Conservation (phyloP, 2,113 vertebrate genomes). For the Pycnonotus jocosus region DNA sequence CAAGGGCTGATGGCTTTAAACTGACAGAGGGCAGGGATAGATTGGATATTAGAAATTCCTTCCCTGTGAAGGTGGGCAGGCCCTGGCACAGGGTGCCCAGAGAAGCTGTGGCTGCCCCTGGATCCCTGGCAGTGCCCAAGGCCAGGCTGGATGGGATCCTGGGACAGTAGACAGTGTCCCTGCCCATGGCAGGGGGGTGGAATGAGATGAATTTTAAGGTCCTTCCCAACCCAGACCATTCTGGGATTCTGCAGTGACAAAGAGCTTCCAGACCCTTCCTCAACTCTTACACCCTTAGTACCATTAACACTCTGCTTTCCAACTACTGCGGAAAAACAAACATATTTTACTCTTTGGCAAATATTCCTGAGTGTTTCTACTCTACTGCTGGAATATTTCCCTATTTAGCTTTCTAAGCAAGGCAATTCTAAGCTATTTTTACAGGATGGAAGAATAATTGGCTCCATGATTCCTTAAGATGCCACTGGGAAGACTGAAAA, state of each 20-base stretch:
- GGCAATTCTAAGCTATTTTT: background rate
- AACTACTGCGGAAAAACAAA: background rate
- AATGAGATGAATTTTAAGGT: background rate
- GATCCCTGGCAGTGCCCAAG: background rate
- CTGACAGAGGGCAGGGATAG: background rate
- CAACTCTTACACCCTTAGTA: background rate
- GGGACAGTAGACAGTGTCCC: background rate
- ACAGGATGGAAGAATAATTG: background rate
- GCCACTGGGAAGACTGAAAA: background rate
- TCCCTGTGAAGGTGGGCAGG: fast-evolving
- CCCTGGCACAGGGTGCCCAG: background rate
- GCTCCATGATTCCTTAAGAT: background rate
- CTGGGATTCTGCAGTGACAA: background rate
- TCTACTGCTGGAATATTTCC: background rate
- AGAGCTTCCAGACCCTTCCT: background rate
- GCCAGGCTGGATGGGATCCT: fast-evolving
- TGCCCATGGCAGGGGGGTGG: background rate
- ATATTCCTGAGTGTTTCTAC: background rate
- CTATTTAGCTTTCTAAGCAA: background rate
- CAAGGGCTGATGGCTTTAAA: background rate
- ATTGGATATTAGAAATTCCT: background rate
- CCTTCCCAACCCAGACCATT: background rate
- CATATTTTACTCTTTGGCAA: background rate
- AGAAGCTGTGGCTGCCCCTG: background rate
- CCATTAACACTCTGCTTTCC: background rate